Evolutionary conservation across 1,140 invertebrate species (phyloP).

Genomic region (Cataglyphis hispanica): DNA sequence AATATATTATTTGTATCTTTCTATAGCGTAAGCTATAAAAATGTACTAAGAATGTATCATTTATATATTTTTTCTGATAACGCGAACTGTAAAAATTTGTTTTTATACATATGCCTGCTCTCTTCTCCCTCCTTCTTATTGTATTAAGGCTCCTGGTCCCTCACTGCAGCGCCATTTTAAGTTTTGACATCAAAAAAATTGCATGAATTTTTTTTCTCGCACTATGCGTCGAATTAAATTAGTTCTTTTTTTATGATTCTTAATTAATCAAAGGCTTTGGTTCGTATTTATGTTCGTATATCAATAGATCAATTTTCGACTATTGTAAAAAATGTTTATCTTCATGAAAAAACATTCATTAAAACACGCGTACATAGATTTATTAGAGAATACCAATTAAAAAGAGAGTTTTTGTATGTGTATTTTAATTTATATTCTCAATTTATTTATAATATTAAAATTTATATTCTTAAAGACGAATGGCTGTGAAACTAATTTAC

Average conservation of each 20-base stretch:
- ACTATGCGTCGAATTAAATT: conserved; percentile 30
- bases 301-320: background rate
- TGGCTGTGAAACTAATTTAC: background rate
- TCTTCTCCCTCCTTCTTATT: conserved; percentile 59
- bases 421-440: too few species aligned
- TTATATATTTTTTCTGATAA: conserved; percentile 56
- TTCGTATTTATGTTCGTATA: background rate
- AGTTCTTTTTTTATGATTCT: background rate
- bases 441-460: too few species aligned
- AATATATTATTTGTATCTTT: conserved; percentile 51
- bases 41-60: conserved; percentile 54
- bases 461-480: conserved; percentile 20
- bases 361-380: background rate
- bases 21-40: conserved; percentile 40
- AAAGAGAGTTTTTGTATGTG: background rate
- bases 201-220: conserved; percentile 9
- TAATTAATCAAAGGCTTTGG: background rate
- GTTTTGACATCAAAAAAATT: conserved; percentile 29
- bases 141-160: conserved; percentile 54
- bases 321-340: background rate
- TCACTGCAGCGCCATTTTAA: conserved; percentile 31
- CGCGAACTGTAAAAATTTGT: conserved; percentile 52
- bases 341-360: background rate
- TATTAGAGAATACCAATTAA: background rate
- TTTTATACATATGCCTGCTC: conserved; percentile 58